These are phyloP conservation scores for Cephalophus harveyi DNA, from an alignment of 2,113 vertebrate genomes.

Conservation along the genomic window DNA sequence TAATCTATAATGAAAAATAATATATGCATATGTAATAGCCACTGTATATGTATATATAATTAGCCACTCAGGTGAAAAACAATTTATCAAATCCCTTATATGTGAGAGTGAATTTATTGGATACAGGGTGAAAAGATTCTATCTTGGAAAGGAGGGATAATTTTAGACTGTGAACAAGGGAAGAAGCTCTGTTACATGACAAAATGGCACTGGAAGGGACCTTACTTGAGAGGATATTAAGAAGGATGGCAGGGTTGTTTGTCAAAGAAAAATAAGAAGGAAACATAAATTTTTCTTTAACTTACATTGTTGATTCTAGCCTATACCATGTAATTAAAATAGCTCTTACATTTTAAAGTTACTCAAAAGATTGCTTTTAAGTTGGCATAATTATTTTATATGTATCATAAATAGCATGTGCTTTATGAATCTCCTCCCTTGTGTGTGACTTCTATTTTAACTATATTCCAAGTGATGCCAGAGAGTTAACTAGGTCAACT, in stretches of 20 bases:
- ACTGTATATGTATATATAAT: not conserved
- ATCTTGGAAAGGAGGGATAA: not conserved
- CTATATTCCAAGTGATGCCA: not conserved
- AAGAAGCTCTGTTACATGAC: not conserved
- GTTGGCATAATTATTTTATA: not conserved
- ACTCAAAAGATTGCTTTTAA: constrained; percentile 1
- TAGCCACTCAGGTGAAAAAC: not conserved
- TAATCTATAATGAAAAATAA: not conserved
- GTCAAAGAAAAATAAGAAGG: not conserved
- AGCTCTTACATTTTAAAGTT: not conserved
- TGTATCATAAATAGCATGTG: not conserved
- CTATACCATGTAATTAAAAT: not conserved
- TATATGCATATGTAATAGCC: not conserved
- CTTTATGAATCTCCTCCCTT: not conserved
- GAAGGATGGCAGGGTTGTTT: not conserved
- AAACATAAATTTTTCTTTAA: not conserved
- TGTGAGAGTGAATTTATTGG: not conserved
- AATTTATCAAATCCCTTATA: not conserved
- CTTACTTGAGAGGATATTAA: not conserved
- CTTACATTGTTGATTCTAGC: not conserved
- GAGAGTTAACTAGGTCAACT: not conserved
- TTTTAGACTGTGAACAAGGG: not conserved
- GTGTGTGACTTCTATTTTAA: not conserved
- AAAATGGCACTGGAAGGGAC: not conserved
- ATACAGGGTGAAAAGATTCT: not conserved